Evolutionary conservation across 2,113 vertebrate species (phyloP).

Genomic region (Azemiops feae): DNA sequence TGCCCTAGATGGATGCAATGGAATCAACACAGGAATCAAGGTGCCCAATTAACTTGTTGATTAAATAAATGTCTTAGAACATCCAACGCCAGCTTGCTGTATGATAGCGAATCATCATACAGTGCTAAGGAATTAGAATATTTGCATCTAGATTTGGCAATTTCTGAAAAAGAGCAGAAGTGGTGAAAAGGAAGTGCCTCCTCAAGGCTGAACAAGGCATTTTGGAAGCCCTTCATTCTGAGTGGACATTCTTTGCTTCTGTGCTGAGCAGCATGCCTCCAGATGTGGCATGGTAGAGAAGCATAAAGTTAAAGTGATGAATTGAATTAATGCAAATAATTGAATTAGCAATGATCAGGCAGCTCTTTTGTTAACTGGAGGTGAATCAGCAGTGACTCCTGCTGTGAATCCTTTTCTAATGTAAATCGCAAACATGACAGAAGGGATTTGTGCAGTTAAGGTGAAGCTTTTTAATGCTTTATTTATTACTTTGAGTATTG

Average conservation of each 20-base stretch:
- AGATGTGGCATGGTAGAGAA: slow-evolving; percentile 61
- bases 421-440: slow-evolving; percentile 48
- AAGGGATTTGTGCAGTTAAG: slow-evolving; percentile 27
- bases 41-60: not conserved
- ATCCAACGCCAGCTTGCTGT: not conserved
- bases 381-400: slow-evolving; percentile 53
- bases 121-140: not conserved
- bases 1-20: too few relatives aligned
- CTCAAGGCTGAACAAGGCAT: slow-evolving; percentile 55
- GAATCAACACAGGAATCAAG: not conserved
- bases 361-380: slow-evolving; percentile 54
- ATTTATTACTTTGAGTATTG: slow-evolving; percentile 34
- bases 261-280: slow-evolving; percentile 64
- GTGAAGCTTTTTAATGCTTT: slow-evolving; percentile 34
- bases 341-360: slow-evolving; percentile 62
- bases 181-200: slow-evolving; percentile 49
- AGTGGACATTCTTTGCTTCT: slow-evolving; percentile 60
- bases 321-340: slow-evolving; percentile 71
- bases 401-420: slow-evolving; percentile 45
- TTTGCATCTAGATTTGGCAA: not conserved
- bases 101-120: not conserved
- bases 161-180: slow-evolving; percentile 27
- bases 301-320: slow-evolving; percentile 62
- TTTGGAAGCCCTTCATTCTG: slow-evolving; percentile 49
- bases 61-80: not conserved